These are phyloP conservation scores for human DNA, from an alignment of 2,113 vertebrate genomes.

Conservation along the genomic window DNA sequence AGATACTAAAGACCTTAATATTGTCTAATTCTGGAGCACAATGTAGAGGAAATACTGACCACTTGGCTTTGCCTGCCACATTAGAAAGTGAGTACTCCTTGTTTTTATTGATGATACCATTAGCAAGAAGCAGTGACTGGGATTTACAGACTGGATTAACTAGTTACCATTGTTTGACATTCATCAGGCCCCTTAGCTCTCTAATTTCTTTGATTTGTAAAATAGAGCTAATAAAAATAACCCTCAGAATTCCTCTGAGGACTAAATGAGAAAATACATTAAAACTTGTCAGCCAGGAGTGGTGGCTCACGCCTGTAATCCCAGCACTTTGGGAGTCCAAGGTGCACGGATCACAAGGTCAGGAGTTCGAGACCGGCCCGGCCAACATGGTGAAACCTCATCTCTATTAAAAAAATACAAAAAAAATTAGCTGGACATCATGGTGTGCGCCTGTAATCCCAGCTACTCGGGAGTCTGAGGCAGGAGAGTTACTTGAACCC, in stretches of 20 bases:
- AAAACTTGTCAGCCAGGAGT: background rate
- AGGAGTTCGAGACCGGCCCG: too few relatives aligned
- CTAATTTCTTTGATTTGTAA: background rate
- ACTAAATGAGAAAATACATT: constrained; percentile 13
- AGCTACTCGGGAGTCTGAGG: too few relatives aligned
- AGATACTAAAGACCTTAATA: background rate
- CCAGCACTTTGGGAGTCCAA: too few relatives aligned
- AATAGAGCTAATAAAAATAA: background rate
- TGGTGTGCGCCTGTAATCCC: too few relatives aligned
- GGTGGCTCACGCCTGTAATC: too few relatives aligned
- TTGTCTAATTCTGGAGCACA: background rate
- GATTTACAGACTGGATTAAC: background rate
- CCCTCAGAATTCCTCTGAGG: background rate
- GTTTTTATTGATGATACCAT: background rate
- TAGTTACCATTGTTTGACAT: background rate
- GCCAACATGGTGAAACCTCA: too few relatives aligned
- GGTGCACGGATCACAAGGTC: too few relatives aligned
- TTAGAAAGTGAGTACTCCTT: background rate
- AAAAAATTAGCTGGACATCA: too few relatives aligned
- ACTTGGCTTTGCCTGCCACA: background rate
- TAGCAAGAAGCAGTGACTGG: background rate
- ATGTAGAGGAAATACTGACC: background rate
- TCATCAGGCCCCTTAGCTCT: background rate
- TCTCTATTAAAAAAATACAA: too few relatives aligned
- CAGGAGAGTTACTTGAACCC: too few relatives aligned